Conservation (phyloP, 2,113 vertebrate genomes). For the Coturnix japonica region DNA sequence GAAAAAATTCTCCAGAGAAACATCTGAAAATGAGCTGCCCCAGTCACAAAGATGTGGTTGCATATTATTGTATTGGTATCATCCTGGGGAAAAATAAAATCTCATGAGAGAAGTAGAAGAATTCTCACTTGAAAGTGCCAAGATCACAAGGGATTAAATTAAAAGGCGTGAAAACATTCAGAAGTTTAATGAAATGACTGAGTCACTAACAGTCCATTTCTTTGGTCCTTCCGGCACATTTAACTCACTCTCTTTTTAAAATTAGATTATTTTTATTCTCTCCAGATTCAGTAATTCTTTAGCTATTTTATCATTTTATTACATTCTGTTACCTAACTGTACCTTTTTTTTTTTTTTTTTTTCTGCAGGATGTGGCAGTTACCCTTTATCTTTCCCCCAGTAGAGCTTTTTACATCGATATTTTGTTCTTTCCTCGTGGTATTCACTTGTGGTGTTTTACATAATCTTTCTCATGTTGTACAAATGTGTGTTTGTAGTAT, state of each 20-base stretch:
- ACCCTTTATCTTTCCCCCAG: background rate
- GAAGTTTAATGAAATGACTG: background rate
- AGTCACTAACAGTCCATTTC: background rate
- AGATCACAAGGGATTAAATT: background rate
- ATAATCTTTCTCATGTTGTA: background rate
- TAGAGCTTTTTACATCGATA: background rate
- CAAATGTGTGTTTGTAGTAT: background rate
- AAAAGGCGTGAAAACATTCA: background rate
- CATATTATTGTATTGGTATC: background rate
- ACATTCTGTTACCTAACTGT: background rate
- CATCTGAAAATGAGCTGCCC: background rate
- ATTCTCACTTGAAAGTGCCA: background rate
- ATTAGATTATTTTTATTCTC: conserved; percentile 8
- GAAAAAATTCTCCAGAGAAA: background rate
- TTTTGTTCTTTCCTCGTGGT: background rate
- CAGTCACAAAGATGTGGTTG: background rate
- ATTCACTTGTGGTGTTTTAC: background rate
- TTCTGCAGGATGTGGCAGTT: background rate
- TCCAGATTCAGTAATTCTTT: background rate
- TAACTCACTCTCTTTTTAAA: background rate
- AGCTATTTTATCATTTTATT: background rate
- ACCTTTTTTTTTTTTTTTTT: too few species aligned
- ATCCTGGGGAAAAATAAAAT: background rate
- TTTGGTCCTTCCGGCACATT: background rate
- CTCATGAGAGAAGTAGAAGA: background rate